Percentiles rank a stretch among this genome's conserved stretches.
phyloP scores from a whole-genome alignment of 2,888 invertebrate genomes.

The Mythimna lalbum region DNA sequence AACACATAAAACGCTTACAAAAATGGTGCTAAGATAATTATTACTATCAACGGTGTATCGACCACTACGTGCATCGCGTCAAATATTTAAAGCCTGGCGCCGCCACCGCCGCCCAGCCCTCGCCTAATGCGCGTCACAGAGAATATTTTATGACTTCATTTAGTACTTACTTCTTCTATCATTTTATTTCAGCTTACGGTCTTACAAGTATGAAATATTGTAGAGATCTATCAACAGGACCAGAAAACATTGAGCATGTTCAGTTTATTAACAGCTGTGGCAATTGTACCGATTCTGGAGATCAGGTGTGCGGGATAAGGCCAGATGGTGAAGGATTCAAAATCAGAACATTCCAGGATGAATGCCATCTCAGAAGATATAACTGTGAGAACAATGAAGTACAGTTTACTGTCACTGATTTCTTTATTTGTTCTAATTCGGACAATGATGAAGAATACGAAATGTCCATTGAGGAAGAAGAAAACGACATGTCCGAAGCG shows the following conservation, averaged over 20 bases:
- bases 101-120: not conserved
- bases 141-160: too few relatives aligned
- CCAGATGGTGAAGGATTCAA: constrained; percentile 76
- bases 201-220: constrained; percentile 44
- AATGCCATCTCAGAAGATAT: constrained; percentile 73
- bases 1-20: not conserved
- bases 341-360: constrained; percentile 74
- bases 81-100: constrained; percentile 39
- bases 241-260: constrained; percentile 2
- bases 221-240: not conserved
- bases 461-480: constrained; percentile 31
- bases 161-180: not conserved
- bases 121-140: constrained; percentile 20
- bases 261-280: constrained; percentile 50
- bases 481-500: constrained; percentile 1
- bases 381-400: constrained; percentile 73
- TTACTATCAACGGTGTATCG: not conserved
- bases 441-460: constrained; percentile 24
- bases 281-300: constrained; percentile 35
- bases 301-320: constrained; percentile 75
- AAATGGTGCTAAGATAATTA: not conserved
- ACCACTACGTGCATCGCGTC: constrained; percentile 33
- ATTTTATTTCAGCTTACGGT: constrained; percentile 55
- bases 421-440: constrained; percentile 69
- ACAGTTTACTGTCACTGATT: constrained; percentile 73